A percentile compares a stretch with the other conserved stretches of the same genome.
These are phyloP conservation scores for Myripristis jacobus DNA, from an alignment of 2,797 vertebrate genomes.

Conservation along the genomic window DNA sequence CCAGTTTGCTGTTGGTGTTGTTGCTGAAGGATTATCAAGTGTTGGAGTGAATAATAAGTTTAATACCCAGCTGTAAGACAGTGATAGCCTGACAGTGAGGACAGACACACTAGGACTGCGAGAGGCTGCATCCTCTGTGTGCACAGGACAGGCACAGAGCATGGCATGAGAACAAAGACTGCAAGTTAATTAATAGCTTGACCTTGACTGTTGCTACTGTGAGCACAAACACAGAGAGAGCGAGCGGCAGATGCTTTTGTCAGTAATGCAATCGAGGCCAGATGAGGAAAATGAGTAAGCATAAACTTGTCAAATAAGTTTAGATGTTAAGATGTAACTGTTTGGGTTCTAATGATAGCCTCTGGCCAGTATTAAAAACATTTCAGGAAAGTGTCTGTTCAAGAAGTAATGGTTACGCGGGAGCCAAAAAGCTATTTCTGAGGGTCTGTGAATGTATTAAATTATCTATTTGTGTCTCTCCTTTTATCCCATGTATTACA, in stretches of 20 bases:
- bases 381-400: not conserved
- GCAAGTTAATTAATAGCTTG: conserved; percentile 8
- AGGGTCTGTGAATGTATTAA: not conserved
- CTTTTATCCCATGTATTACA: no score
- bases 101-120: not conserved
- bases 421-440: not conserved
- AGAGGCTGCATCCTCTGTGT: not conserved
- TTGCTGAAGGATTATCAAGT: no score
- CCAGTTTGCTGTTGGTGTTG: no score
- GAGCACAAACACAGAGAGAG: not conserved
- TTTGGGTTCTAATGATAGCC: not conserved
- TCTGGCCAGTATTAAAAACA: not conserved
- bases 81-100: not conserved
- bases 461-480: not conserved
- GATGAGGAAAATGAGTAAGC: not conserved
- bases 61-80: no score
- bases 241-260: conserved; percentile 1
- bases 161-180: conserved; percentile 1
- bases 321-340: not conserved
- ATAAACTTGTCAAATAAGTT: conserved; percentile 3
- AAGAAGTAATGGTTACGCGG: not conserved
- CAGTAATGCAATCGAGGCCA: conserved; percentile 7
- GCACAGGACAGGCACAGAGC: not conserved
- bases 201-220: not conserved
- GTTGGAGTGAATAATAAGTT: no score